Percentiles rank a stretch among this genome's conserved stretches.
phyloP scores from a whole-genome alignment of 2,888 invertebrate species.

The Protula sp. region DNA sequence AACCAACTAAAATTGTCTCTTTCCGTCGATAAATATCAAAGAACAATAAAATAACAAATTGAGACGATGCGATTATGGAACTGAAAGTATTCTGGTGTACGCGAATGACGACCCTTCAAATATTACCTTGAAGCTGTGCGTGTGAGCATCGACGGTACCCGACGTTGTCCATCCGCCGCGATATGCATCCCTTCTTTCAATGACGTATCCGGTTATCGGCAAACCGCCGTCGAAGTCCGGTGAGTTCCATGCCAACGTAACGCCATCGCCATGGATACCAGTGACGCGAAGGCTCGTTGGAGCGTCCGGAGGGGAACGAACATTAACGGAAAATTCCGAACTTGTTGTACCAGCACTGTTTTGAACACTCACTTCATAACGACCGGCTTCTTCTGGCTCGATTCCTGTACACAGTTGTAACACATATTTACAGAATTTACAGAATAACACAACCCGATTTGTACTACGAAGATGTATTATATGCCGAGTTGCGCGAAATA shows the following conservation, averaged over 20 bases:
- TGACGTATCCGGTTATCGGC: conserved; percentile 44
- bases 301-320: conserved; percentile 22
- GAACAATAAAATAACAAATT: too few species aligned
- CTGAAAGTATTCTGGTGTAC: too few species aligned
- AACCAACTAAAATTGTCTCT: too few species aligned
- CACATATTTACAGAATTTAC: too few species aligned
- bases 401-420: too few species aligned
- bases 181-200: conserved; percentile 34
- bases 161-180: conserved; percentile 41
- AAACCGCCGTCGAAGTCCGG: conserved; percentile 47
- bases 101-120: too few species aligned
- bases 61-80: too few species aligned
- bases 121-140: conserved; percentile 29
- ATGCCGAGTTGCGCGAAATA: too few species aligned
- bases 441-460: too few species aligned
- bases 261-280: conserved; percentile 29
- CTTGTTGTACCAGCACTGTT: conserved; percentile 27
- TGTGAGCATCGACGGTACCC: conserved; percentile 27
- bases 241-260: conserved; percentile 46
- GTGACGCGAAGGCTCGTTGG: conserved; percentile 23
- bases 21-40: too few species aligned
- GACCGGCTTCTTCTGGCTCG: conserved; percentile 28
- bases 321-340: conserved; percentile 23
- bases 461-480: too few species aligned
- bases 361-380: conserved; percentile 27